These are phyloP conservation scores for Huso huso DNA, from an alignment of 2,797 vertebrate genomes.

Conservation along the genomic window DNA sequence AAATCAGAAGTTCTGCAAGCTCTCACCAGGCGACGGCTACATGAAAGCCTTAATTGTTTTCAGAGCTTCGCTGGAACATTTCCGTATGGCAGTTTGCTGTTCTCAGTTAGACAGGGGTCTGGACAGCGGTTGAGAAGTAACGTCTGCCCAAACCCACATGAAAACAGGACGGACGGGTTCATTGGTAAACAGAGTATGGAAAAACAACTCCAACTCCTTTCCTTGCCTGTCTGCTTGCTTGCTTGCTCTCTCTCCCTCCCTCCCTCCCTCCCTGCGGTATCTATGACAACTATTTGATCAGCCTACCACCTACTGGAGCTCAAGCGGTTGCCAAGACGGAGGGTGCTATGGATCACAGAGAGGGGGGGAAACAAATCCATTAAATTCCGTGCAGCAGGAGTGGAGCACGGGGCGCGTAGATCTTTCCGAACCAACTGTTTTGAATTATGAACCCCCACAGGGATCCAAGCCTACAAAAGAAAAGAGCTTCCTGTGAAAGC, in stretches of 20 bases:
- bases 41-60: constrained; percentile 34
- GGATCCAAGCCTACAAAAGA: constrained; percentile 63
- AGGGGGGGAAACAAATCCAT: constrained; percentile 23
- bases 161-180: constrained; percentile 16
- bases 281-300: constrained; percentile 33
- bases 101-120: constrained; percentile 22
- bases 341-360: constrained; percentile 17
- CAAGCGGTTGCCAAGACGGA: constrained; percentile 36
- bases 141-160: constrained; percentile 17
- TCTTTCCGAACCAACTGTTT: constrained; percentile 67
- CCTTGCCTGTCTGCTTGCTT: not conserved
- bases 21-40: constrained; percentile 26
- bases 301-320: constrained; percentile 22
- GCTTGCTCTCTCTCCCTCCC: constrained; percentile 1
- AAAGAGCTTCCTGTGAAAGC: constrained; percentile 58
- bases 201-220: constrained; percentile 20
- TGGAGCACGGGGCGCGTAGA: constrained; percentile 51
- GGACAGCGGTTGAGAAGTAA: constrained; percentile 24
- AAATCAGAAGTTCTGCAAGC: constrained; percentile 20
- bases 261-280: constrained; percentile 12
- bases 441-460: constrained; percentile 70
- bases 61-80: constrained; percentile 26
- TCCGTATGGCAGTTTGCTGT: constrained; percentile 22
- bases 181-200: constrained; percentile 25
- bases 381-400: constrained; percentile 20